Percentiles rank a stretch among this genome's conserved stretches.
Evolutionary conservation across 2,113 vertebrate genomes (phyloP).

Genomic region (Podocnemis expansa): DNA sequence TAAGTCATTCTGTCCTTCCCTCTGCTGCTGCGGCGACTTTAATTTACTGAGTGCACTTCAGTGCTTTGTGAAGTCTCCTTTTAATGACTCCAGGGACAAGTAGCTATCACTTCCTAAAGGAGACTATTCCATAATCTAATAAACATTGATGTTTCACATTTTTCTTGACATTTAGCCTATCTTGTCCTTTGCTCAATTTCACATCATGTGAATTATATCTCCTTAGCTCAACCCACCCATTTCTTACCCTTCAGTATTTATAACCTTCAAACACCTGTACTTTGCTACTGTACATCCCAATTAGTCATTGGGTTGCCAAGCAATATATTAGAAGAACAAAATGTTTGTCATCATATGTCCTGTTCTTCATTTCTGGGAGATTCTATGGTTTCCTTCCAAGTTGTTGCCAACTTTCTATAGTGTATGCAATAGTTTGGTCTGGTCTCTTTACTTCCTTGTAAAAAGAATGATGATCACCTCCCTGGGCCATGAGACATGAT

Average conservation of each 20-base stretch:
- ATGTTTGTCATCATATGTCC: neutral
- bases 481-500: neutral
- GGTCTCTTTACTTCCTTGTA: neutral
- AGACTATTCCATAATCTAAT: neutral
- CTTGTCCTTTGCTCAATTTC: constrained; percentile 2
- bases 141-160: constrained; percentile 1
- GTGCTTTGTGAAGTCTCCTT: neutral
- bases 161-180: constrained; percentile 23
- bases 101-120: neutral
- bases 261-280: neutral
- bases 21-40: neutral
- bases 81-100: neutral
- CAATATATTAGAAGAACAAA: neutral
- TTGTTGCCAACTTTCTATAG: neutral
- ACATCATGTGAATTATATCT: neutral
- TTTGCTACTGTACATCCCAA: neutral
- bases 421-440: neutral
- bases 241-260: constrained; percentile 5
- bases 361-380: neutral
- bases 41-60: neutral
- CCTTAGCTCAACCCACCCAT: neutral
- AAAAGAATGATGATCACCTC: neutral
- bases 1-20: neutral
- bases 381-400: neutral
- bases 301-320: neutral